Base-by-base conservation (phyloP, 1,140 invertebrate species). In the Copidosoma floridanum region DNA sequence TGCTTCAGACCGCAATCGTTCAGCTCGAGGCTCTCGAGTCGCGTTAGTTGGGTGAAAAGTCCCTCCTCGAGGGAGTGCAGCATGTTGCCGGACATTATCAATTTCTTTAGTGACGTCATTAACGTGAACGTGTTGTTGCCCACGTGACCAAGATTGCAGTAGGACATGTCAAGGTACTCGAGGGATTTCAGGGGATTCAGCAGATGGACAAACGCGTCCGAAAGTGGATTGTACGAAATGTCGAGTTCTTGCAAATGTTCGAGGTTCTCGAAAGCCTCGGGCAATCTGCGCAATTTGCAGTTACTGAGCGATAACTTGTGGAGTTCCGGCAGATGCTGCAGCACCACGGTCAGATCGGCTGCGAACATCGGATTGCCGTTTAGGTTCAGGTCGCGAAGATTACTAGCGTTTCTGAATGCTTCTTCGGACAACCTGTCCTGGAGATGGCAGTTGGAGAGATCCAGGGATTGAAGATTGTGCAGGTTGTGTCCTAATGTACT, bases 121-220 rank as follows among this genome's bases (percentile, higher is more conserved):
- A 86, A 84, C 1, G 85, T 82, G 70, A 89, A 89, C 2, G 86
- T 86, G 5, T 85, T 81, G 21, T 84, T 85, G 8, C 84, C 84
- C 27, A 89, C 83, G 59, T 86, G 80, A 2, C 85, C 85, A 10
- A 89, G 75, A 69, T 86, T 85, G 73, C 87, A 88, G 65, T 88
- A 88, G 7, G 87, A 87, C 87, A 89, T 89, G 67, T 89, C 87
- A 10, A 89, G 74, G 68, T 86, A 87, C 74, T 88, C 84, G 11
- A 89, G 73, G 20, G 85, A 85, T 37, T 84, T 82, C 2, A 89
- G 70, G 0, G 87, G 87, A 1, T 85, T 84, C n/a, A 89, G 72
- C 14, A 89, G 70, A 67, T 80, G 83, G 12, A 86, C 86, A 68
- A 89, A 89, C 0, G 85, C 87, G 68, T 89, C 85, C 23, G 84